Base-by-base conservation (phyloP, 2,797 vertebrate species). In the Mus caroli region DNA sequence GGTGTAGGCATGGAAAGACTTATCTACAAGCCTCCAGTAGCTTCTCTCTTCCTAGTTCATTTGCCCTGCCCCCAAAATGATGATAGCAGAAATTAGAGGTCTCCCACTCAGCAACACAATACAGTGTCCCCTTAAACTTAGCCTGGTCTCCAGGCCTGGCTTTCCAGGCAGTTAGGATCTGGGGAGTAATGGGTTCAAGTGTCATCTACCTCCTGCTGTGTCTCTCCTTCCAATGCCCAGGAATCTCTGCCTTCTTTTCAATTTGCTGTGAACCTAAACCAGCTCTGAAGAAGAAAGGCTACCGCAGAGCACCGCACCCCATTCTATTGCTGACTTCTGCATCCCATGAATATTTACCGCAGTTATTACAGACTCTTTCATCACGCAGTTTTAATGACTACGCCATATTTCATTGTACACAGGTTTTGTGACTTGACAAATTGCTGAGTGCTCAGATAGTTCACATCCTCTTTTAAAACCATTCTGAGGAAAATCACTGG, bases 291-390 rank as follows among this genome's bases (percentile, higher is more conserved):
- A 78, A n/a, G 5, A 79, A n/a, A 54, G 73, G 58, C n/a, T 56
- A 46, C 54, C 43, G 37, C 54, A 95, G 67, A 34, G 40, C 17
- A n/a, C 2, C 5, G 24, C 28, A 9, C 22, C 14, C 3, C 19
- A 31, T 19, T 56, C 58, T 87, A 82, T 46, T 87, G 75, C 60
- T 71, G 52, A 76, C 54, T 82, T 77, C 71, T 34, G 71, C 34
- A 54, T 31, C 19, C 28, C 95, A 43, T 73, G 78, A 52, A 58
- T 92, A 85, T 88, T 94, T 92, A 84, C 77, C 28, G 71, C 52
- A 71, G 67, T 24, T 40, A 17, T 85, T 60, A 54, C 14, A 82
- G 64, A 60, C 34, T 75, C 17, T 89, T 92, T 75, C 13, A 34
- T 86, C 50, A 82, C 34, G 92, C 19, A 20, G 1, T 80, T 67